phyloP scores from a whole-genome alignment of 2,888 invertebrate genomes.

The Girardia tigrina region DNA sequence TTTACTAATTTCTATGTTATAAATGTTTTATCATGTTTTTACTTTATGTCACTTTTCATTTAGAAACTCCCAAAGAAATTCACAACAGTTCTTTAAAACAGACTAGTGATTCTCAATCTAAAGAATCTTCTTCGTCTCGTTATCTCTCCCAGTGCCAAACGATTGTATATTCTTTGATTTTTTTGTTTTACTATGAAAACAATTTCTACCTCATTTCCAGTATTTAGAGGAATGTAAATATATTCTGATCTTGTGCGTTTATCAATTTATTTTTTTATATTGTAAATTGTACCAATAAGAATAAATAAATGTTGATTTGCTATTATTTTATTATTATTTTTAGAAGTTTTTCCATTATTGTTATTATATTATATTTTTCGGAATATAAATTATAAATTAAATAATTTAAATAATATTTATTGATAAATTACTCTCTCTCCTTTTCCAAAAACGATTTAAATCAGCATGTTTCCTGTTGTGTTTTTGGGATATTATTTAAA shows the following conservation, averaged over 20 bases:
- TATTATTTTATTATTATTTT: constrained; percentile 20
- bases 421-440: too few species aligned
- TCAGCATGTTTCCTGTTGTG: too few species aligned
- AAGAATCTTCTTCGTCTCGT: background rate
- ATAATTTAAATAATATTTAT: too few species aligned
- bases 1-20: too few species aligned
- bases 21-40: too few species aligned
- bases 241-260: background rate
- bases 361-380: too few species aligned
- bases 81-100: background rate
- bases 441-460: too few species aligned
- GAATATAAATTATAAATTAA: too few species aligned
- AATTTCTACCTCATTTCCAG: constrained; percentile 7
- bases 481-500: too few species aligned
- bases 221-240: constrained; percentile 7
- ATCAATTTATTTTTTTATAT: background rate
- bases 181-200: background rate
- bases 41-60: too few species aligned
- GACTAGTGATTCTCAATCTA: background rate
- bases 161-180: background rate
- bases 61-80: constrained; percentile 8
- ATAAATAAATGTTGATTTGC: background rate
- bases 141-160: background rate
- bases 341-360: background rate
- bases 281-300: too few species aligned